Conservation (phyloP, 2,888 invertebrate genomes). For the Polydrusus cervinus region DNA sequence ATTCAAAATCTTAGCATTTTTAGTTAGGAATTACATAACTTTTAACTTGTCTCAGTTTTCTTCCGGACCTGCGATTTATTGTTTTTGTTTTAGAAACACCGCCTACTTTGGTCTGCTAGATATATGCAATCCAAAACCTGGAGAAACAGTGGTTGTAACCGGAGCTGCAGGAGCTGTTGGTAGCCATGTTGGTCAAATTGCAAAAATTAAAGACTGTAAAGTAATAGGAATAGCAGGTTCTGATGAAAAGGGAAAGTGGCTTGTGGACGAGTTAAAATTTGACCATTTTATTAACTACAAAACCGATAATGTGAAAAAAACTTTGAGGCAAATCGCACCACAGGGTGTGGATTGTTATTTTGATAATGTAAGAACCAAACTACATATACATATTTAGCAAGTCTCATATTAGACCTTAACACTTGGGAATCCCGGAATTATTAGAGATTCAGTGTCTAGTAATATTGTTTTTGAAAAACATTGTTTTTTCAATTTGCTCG, state of each 20-base stretch:
- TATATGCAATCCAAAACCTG: conserved; percentile 80
- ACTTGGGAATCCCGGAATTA: too few species aligned
- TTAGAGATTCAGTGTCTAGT: too few species aligned
- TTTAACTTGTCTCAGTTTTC: too few species aligned
- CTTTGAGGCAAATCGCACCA: conserved; percentile 77
- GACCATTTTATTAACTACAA: conserved; percentile 84
- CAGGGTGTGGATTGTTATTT: conserved; percentile 85
- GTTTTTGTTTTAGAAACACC: conserved; percentile 67
- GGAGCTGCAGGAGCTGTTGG: conserved; percentile 88
- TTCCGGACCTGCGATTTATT: too few species aligned
- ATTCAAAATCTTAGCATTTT: too few species aligned
- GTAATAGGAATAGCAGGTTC: conserved; percentile 84
- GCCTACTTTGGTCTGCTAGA: conserved; percentile 85
- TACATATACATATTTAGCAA: background rate
- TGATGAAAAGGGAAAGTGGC: conserved; percentile 81
- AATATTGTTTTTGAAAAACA: too few species aligned
- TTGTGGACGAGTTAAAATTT: conserved; percentile 78
- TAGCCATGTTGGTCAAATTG: conserved; percentile 85
- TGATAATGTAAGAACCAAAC: conserved; percentile 77
- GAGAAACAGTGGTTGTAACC: conserved; percentile 83
- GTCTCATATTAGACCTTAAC: too few species aligned
- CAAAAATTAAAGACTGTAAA: conserved; percentile 75
- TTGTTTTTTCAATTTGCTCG: too few species aligned
- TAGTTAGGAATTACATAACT: too few species aligned
- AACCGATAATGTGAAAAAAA: conserved; percentile 73